Percentiles rank a stretch among this genome's conserved stretches.
phyloP scores from a whole-genome alignment of 2,113 vertebrate species.

The Vicugna pacos region DNA sequence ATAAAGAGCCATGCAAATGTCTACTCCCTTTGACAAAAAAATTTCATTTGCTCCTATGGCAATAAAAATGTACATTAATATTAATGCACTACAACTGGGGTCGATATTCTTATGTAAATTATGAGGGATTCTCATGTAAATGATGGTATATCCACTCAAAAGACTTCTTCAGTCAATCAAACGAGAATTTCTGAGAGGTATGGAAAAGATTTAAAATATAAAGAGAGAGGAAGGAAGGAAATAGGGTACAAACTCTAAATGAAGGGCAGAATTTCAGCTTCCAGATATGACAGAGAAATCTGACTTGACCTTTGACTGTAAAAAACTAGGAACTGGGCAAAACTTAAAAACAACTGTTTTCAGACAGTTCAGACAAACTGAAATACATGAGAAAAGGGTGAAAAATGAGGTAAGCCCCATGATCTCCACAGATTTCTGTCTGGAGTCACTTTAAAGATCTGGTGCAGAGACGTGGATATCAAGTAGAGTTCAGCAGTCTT shows the following conservation, averaged over 20 bases:
- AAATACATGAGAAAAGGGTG: background rate
- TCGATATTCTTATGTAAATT: background rate
- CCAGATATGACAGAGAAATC: background rate
- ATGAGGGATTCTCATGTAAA: conserved; percentile 8
- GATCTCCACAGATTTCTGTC: background rate
- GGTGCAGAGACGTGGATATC: background rate
- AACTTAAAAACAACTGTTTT: background rate
- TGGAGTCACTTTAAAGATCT: background rate
- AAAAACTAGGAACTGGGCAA: background rate
- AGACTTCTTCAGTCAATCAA: background rate
- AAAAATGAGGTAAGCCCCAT: background rate
- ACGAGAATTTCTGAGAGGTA: background rate
- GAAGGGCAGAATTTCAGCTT: background rate
- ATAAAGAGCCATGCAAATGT: background rate
- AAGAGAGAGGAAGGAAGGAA: background rate
- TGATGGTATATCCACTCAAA: conserved; percentile 3
- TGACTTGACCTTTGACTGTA: background rate
- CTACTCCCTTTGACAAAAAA: background rate
- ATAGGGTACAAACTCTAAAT: background rate
- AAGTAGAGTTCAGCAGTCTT: background rate
- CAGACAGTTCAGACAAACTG: background rate
- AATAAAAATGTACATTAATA: conserved; percentile 19
- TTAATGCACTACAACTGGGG: background rate
- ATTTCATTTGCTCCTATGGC: conserved; percentile 23
- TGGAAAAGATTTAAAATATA: background rate